Evolutionary conservation across 1,140 invertebrate genomes (phyloP).

Genomic region (Eupristina koningsbergeri): DNA sequence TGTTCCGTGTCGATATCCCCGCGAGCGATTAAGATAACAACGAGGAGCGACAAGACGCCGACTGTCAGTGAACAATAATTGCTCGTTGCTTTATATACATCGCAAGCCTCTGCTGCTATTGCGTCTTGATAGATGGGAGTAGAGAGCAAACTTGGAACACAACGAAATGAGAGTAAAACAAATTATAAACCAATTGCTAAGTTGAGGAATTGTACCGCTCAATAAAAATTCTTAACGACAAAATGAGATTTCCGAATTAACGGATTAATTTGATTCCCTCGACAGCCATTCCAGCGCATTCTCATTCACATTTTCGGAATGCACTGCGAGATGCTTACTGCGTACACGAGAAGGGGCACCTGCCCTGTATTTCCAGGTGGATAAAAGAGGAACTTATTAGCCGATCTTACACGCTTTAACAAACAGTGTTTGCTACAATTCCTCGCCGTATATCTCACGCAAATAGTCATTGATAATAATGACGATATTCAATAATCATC

Average conservation of each 20-base stretch:
- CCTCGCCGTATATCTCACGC: no score
- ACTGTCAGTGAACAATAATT: slow-evolving; percentile 52
- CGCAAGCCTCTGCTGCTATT: slow-evolving; percentile 35
- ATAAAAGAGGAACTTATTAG: no score
- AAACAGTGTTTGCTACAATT: no score
- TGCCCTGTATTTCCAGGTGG: no score
- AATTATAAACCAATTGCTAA: neutral
- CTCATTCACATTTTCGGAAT: neutral
- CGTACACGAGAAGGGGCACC: no score
- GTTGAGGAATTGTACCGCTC: neutral
- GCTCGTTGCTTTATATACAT: slow-evolving; percentile 62
- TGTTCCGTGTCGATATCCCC: slow-evolving; percentile 22
- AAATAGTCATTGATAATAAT: no score
- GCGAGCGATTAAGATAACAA: slow-evolving; percentile 13
- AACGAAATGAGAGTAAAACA: neutral
- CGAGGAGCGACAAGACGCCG: slow-evolving; percentile 28
- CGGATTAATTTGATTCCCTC: no score
- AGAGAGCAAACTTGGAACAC: slow-evolving; percentile 7
- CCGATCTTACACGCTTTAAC: no score
- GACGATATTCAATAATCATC: neutral
- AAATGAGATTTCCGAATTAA: no score
- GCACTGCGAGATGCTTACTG: no score
- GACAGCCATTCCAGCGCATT: no score
- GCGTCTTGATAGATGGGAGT: slow-evolving; percentile 27
- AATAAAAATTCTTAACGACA: neutral